Base-by-base conservation (phyloP, 2,113 vertebrate species). In the Eudyptes chrysolophus region DNA sequence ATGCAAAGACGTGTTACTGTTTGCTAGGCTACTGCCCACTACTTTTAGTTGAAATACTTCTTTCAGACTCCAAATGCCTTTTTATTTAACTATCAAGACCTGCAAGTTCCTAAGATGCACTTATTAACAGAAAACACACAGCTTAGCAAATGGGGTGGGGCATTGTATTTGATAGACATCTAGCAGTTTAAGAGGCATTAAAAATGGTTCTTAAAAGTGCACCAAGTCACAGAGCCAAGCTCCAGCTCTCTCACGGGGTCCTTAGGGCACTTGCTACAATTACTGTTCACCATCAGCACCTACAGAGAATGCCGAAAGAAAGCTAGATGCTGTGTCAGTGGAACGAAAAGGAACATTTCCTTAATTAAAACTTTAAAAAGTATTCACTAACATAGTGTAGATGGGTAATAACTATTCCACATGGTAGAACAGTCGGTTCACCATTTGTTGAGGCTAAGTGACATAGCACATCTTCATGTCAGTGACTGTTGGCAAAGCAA, bases 301-400 rank as follows among this genome's bases (percentile, higher is more conserved):
- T 44, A 71, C 51, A 64, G 22, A 94, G 44, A 49, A 65, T 38
- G 76, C 52, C 2, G 1, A 78, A 96, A 96, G 70, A 38, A 92
- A 95, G 54, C 21, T 40, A 79, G 77, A 89, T 46, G 60, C 15
- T 42, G 42, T 30, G 34, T 72, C 68, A 87, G 58, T 14, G 72
- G 81, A 85, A 91, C 5, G 13, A 30, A 94, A 62, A 80, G 68
- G 29, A 84, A 68, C 3, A n/a, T 48, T 44, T 93, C 79, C 68
- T 89, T 66, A 92, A 93, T 76, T 91, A 92, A 94, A 94, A 70
- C 51, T 94, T 87, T 6, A 11, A 54, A 93, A 92, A 79, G 64
- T 38, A 96, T 44, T 61, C 88, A 78, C 36, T 77, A 88, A 86
- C 30, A 77, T 1, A 21, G 19, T 4, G 4, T 16, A 27, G 42